Conservation (phyloP, 1,140 invertebrate species). For the Brachystomella parvula region DNA sequence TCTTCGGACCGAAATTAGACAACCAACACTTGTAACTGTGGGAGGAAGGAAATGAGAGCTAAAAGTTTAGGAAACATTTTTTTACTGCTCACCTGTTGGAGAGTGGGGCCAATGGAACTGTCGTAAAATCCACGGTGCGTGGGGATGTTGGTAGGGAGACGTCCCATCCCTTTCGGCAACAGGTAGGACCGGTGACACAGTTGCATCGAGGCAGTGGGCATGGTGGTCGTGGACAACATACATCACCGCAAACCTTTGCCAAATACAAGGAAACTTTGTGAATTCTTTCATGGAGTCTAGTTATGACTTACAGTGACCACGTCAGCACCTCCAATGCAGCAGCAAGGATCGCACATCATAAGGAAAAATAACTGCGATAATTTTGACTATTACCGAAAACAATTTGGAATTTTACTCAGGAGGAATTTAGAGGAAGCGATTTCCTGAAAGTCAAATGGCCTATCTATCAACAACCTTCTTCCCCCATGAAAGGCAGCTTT, state of each 20-base stretch:
- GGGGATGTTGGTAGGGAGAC: not conserved
- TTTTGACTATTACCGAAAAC: no score
- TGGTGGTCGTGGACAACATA: not conserved
- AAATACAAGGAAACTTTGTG: not conserved
- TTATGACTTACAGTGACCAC: not conserved
- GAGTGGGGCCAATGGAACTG: not conserved
- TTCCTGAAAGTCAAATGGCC: no score
- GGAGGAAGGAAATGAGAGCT: no score
- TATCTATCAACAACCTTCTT: no score
- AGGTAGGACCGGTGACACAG: not conserved
- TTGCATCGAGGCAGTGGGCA: not conserved
- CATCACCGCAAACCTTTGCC: not conserved
- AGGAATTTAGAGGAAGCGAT: no score
- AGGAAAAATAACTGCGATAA: no score
- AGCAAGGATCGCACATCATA: not conserved
- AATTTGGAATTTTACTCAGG: no score
- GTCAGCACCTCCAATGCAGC: not conserved
- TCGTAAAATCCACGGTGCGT: not conserved
- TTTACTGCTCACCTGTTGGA: not conserved
- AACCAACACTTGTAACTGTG: conserved; percentile 26
- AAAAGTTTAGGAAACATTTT: no score
- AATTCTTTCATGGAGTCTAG: not conserved
- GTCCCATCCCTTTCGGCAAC: not conserved
- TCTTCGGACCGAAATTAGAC: conserved; percentile 5
- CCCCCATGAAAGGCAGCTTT: no score